Evolutionary conservation across 2,797 vertebrate genomes (phyloP), one percentile per base, ranked within the genome.

Genomic region (Schizopygopsis pylzovi): DNA sequence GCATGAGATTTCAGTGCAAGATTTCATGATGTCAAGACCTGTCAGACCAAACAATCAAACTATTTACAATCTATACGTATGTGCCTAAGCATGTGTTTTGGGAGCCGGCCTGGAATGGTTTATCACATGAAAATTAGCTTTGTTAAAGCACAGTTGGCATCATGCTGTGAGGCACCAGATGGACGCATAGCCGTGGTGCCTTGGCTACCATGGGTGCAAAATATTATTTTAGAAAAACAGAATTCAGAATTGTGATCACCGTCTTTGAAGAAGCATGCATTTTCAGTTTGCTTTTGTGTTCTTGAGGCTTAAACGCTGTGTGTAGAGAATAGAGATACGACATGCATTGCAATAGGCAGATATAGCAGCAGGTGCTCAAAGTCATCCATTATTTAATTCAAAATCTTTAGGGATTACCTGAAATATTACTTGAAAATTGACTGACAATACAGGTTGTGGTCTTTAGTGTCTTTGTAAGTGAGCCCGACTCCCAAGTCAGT

Each of bases 161-260:
- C 79, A 70, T 37, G 45, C 63, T 52, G 63, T 54, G 28, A 70
- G 61, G 22, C n/a, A 47, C 78, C 78, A 80, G 78, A 80, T 80
- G 78, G 43, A 43, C 15, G 10, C 8, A 80, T 65, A 45, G 9
- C 22, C 3, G 9, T 47, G 39, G 39, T 63, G 9, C 20, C 56
- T 45, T 80, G n/a, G n/a, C 59, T 47, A 65, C n/a, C 59, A 12
- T 11, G 59, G 41, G 9, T 13, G 78, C 39, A 47, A 39, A 79
- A 63, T 59, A 79, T 79, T 47, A 25, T 25, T 47, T 79, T 45
- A 45, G 59, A 33, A 10, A 63, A 80, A 65, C 16, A 47, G 16
- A 79, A 79, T 63, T 41, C n/a, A 6, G 39, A 43, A 39, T 56
- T 39, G 6, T 39, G 72, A 1, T 49, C 45, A 25, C n/a, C n/a